Percentiles rank a stretch among this genome's conserved stretches.
phyloP scores from a whole-genome alignment of 2,113 vertebrate species.

The Serilophus lunatus region DNA sequence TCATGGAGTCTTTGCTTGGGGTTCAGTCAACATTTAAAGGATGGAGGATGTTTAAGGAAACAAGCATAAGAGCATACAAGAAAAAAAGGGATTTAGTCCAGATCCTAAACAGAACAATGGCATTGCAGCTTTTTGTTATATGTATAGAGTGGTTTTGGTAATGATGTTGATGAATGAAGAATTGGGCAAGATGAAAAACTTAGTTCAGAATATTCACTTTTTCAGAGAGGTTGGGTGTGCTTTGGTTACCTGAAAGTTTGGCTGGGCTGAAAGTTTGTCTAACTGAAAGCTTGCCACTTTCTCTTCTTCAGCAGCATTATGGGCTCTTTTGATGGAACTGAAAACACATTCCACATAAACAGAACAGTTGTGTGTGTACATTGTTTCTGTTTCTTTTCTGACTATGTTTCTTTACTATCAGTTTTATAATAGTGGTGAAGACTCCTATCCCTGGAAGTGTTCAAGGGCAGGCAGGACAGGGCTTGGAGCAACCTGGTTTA shows the following conservation, averaged over 20 bases:
- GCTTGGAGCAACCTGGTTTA: background rate
- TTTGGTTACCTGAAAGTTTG: background rate
- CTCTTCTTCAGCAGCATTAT: background rate
- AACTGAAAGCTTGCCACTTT: too few species aligned
- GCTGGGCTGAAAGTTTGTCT: too few species aligned
- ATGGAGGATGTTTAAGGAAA: background rate
- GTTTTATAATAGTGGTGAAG: background rate
- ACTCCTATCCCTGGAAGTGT: background rate
- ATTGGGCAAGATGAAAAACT: accelerated
- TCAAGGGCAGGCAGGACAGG: background rate
- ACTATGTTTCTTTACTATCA: background rate
- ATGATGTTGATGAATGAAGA: background rate
- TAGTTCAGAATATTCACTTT: background rate
- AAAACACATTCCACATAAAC: background rate
- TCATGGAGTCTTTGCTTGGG: background rate
- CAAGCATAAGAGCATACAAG: background rate
- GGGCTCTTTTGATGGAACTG: background rate
- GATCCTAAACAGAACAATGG: background rate
- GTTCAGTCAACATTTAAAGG: background rate
- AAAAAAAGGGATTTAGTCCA: background rate
- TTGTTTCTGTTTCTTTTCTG: background rate
- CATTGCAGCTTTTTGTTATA: background rate
- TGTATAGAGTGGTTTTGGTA: background rate
- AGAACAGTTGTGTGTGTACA: accelerated
- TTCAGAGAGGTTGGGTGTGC: background rate